Base-by-base conservation (phyloP, 2,113 vertebrate species). In the Neolamprologus variostigma region DNA sequence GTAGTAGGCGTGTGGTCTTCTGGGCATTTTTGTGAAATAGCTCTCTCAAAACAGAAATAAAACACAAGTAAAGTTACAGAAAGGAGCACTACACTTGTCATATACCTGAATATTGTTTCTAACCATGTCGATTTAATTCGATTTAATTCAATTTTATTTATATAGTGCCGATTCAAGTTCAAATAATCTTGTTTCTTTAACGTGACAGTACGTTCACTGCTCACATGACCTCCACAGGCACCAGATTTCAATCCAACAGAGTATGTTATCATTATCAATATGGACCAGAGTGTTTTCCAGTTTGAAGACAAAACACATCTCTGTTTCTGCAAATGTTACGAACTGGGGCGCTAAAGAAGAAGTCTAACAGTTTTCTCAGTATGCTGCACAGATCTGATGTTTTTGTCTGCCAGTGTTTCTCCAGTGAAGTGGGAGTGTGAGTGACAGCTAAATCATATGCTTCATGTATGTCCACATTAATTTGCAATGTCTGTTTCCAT, bases 371-470 rank as follows among this genome's bases (percentile, higher is more conserved):
- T 80, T 66, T 54, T 37, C 19, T 28, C 33, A 19, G 31, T 47
- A 14, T 53, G 66, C 37, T 51, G 33, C 26, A 47, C 47, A 55
- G 26, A 80, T 35, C n/a, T 51, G 17, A 5, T 37, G 17, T 79
- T 83, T 82, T 51, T 66, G 7, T 47, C n/a, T 55, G 47, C 4
- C 21, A 53, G 23, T 12, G 37, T 47, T 40, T 42, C 28, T 68
- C 40, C 47, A 50, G 54, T 55, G 33, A 51, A 81, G 40, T 37
- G 26, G 8, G n/a, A 81, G 40, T 54, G 45, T 73, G 26, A 88
- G 16, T 76, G 79, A 53, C 66, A 31, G 73, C 42, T 76, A 88
- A 73, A 76, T 86, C 66, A 35, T 28, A 45, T 82, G 79, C 10
- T 73, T 85, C 54, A 35, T 51, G 53, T 68, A 55, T 40, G 42